phyloP scores from a whole-genome alignment of 2,797 vertebrate genomes.

The Anabas testudineus region DNA sequence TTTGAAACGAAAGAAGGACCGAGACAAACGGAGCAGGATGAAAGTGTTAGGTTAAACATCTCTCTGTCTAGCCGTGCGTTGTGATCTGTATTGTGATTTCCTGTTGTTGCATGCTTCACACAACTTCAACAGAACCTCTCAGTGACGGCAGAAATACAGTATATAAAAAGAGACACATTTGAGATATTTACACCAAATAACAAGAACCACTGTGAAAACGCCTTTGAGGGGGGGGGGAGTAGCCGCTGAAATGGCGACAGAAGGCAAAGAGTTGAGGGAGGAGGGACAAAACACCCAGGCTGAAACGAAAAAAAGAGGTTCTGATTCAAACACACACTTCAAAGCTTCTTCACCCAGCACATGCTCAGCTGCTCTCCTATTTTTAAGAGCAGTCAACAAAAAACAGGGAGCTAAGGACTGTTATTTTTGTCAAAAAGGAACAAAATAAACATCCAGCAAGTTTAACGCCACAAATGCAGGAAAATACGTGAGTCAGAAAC shows the following conservation, averaged over 20 bases:
- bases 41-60: slow-evolving; percentile 50
- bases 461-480: slow-evolving; percentile 48
- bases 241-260: slow-evolving; percentile 38
- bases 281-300: slow-evolving; percentile 32
- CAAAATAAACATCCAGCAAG: slow-evolving; percentile 27
- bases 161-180: slow-evolving; percentile 71
- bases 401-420: neutral
- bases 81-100: slow-evolving; percentile 56
- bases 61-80: slow-evolving; percentile 55
- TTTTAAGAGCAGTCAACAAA: slow-evolving; percentile 43
- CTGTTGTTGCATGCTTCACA: slow-evolving; percentile 67
- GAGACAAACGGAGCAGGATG: slow-evolving; percentile 57
- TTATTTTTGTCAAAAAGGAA: slow-evolving; percentile 35
- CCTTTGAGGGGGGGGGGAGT: slow-evolving; percentile 17
- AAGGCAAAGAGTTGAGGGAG: slow-evolving; percentile 3
- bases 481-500: slow-evolving; percentile 52
- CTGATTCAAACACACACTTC: slow-evolving; percentile 42
- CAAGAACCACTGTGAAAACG: slow-evolving; percentile 54
- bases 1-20: slow-evolving; percentile 57
- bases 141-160: slow-evolving; percentile 53
- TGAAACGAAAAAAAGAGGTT: slow-evolving; percentile 53
- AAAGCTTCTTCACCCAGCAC: slow-evolving; percentile 44
- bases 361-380: slow-evolving; percentile 55
- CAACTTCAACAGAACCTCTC: slow-evolving; percentile 49
- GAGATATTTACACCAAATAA: slow-evolving; percentile 78